Evolutionary conservation across 1,140 invertebrate genomes (phyloP).

Genomic region (Hyles vespertilio): DNA sequence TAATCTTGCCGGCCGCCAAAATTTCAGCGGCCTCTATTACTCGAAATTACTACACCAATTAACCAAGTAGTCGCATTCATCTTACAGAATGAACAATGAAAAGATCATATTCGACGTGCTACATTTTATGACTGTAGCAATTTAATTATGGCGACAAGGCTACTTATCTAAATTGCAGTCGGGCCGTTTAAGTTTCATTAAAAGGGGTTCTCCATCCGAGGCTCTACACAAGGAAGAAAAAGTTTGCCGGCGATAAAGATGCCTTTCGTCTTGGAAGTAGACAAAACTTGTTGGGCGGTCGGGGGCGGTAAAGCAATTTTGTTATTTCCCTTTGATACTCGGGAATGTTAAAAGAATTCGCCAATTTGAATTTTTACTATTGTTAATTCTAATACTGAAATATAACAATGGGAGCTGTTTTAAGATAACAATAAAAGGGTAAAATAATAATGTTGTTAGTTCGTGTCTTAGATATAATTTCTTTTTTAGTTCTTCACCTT

Average conservation of each 20-base stretch:
- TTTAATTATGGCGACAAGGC: slow-evolving; percentile 48
- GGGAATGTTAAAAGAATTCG: slow-evolving; percentile 22
- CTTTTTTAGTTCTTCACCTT: no score
- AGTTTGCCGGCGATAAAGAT: slow-evolving; percentile 64
- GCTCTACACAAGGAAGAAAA: slow-evolving; percentile 55
- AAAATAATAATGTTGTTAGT: no score
- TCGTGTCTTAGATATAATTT: no score
- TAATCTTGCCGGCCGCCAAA: no score
- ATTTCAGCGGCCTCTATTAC: no score
- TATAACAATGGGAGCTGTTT: no score
- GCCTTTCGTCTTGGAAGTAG: slow-evolving; percentile 52
- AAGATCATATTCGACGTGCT: no score
- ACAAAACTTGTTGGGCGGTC: slow-evolving; percentile 34
- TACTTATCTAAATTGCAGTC: slow-evolving; percentile 58
- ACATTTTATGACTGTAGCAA: not conserved
- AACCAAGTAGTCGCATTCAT: no score
- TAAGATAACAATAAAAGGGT: no score
- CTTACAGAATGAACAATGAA: no score
- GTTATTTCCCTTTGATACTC: slow-evolving; percentile 44
- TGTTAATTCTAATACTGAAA: no score
- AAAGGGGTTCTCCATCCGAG: slow-evolving; percentile 45
- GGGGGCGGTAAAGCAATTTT: slow-evolving; percentile 47
- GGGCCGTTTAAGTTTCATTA: slow-evolving; percentile 64
- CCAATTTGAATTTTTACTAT: slow-evolving; percentile 13
- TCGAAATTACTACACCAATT: no score